phyloP scores from a whole-genome alignment of 1,140 invertebrate genomes.

The Spodoptera frugiperda region DNA sequence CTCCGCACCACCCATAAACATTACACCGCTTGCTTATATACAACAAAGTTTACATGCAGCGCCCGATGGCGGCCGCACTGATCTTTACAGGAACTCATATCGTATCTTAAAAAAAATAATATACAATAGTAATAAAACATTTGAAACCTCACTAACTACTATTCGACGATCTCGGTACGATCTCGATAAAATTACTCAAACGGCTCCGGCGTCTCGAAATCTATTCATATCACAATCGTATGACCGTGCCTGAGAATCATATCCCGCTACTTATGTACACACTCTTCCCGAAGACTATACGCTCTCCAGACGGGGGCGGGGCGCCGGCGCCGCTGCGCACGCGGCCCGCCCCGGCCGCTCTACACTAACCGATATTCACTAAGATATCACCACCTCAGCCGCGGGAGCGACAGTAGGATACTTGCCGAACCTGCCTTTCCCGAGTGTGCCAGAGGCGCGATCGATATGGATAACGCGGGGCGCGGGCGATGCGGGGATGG shows the following conservation, averaged over 20 bases:
- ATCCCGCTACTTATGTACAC: conserved; percentile 85
- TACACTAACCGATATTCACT: conserved; percentile 70
- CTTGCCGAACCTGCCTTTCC: conserved; percentile 62
- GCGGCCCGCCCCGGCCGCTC: conserved; percentile 57
- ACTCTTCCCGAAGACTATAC: conserved; percentile 72
- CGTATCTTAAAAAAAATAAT: conserved; percentile 84
- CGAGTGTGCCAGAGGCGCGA: conserved; percentile 74
- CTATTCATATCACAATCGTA: conserved; percentile 86
- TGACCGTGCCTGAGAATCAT: conserved; percentile 84
- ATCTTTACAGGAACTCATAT: conserved; percentile 85
- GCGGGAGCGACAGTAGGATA: conserved; percentile 59
- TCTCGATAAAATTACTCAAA: conserved; percentile 81
- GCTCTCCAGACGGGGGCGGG: conserved; percentile 55
- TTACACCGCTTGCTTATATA: conserved; percentile 82
- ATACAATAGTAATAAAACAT: conserved; percentile 86
- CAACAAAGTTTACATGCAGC: conserved; percentile 75
- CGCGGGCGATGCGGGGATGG: conserved; percentile 63
- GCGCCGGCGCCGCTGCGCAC: conserved; percentile 36
- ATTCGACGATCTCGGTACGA: conserved; percentile 81
- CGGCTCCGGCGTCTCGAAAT: conserved; percentile 81
- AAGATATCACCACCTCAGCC: conserved; percentile 68
- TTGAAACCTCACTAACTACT: conserved; percentile 86
- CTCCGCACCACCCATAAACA: conserved; percentile 62
- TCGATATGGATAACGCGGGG: conserved; percentile 68
- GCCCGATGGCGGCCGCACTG: conserved; percentile 65